phyloP scores from a whole-genome alignment of 2,888 invertebrate species.

The Sipha maydis region DNA sequence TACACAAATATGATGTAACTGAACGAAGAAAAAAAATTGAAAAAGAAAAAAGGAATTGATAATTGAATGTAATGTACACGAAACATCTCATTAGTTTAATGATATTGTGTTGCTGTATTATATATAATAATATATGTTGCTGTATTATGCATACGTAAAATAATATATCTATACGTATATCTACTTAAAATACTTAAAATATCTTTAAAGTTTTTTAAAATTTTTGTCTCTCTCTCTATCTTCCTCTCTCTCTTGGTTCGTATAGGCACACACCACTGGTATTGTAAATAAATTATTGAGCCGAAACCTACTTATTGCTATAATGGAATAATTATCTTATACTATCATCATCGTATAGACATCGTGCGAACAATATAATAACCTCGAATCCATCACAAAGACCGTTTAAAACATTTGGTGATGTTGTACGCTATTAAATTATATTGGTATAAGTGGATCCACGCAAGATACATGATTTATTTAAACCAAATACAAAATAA shows the following conservation, averaged over 20 bases:
- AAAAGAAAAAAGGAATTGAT: neutral
- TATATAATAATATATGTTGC: neutral
- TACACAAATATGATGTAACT: too few relatives aligned
- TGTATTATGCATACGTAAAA: neutral
- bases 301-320: neutral
- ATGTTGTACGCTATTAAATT: too few relatives aligned
- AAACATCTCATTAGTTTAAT: neutral
- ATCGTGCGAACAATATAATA: neutral
- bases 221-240: neutral
- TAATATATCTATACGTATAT: neutral
- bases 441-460: too few relatives aligned
- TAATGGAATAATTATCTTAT: conserved; percentile 45
- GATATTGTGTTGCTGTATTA: neutral
- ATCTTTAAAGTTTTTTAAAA: too few relatives aligned
- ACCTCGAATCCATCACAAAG: conserved; percentile 18
- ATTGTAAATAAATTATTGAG: neutral
- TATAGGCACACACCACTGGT: neutral
- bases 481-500: too few relatives aligned
- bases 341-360: neutral
- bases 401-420: too few relatives aligned
- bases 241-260: neutral
- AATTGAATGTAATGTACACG: neutral
- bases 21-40: neutral
- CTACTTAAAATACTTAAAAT: neutral
- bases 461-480: too few relatives aligned